Percentiles rank a stretch among this genome's conserved stretches.
Conservation (phyloP, 2,113 vertebrate species). For the Phalacrocorax pelagicus region DNA sequence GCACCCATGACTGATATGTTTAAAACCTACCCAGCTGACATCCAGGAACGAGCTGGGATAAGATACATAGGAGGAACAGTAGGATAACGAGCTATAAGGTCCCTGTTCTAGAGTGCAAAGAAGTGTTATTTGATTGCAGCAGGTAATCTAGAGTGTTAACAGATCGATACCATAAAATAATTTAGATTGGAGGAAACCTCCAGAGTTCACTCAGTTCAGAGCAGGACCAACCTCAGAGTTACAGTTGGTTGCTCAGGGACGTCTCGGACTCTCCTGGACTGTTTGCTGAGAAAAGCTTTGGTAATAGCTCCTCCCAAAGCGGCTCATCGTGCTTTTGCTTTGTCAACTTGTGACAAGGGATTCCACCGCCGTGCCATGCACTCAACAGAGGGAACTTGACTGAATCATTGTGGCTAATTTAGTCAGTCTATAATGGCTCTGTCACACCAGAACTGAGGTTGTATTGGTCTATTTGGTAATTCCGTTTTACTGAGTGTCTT, state of each 20-base stretch:
- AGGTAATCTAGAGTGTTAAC: background rate
- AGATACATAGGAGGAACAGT: accelerated
- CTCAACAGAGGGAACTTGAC: background rate
- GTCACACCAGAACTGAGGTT: background rate
- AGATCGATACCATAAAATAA: constrained; percentile 17
- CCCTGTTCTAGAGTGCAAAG: background rate
- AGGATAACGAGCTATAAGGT: background rate
- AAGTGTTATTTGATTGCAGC: background rate
- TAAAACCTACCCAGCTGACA: background rate
- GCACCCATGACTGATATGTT: background rate
- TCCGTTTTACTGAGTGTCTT: background rate
- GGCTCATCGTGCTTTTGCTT: background rate
- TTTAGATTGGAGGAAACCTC: constrained; percentile 25
- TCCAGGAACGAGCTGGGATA: background rate
- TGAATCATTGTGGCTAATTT: background rate
- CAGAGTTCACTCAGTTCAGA: background rate
- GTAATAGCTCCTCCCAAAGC: background rate
- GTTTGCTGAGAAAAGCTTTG: background rate
- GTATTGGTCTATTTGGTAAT: background rate
- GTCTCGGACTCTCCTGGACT: background rate
- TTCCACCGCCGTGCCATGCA: background rate
- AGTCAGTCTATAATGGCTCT: background rate
- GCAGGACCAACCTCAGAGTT: background rate
- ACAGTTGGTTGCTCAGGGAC: background rate
- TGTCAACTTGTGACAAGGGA: background rate